A percentile compares a stretch with the other conserved stretches of the same genome.
phyloP scores from a whole-genome alignment of 2,113 vertebrate species.

The Pangasianodon gigas region DNA sequence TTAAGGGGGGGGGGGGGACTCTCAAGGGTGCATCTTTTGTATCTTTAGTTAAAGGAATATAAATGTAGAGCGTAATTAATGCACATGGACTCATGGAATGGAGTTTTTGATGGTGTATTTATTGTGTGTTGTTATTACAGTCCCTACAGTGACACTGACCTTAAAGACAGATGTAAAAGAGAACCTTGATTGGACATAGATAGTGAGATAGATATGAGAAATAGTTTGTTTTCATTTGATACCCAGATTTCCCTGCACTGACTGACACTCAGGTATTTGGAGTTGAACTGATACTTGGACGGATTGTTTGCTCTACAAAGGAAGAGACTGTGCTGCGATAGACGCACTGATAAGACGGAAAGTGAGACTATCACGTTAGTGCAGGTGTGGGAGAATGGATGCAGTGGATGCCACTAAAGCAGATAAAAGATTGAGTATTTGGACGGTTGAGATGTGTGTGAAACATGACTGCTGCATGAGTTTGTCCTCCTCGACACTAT shows the following conservation, averaged over 20 bases:
- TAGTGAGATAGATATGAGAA: constrained; percentile 22
- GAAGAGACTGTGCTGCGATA: constrained; percentile 27
- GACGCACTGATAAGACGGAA: constrained; percentile 6
- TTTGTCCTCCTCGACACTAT: neutral
- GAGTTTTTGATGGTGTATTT: neutral
- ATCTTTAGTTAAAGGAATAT: neutral
- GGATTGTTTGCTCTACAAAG: constrained; percentile 38
- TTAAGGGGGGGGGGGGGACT: neutral
- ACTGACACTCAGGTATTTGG: constrained; percentile 33
- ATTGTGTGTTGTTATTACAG: neutral
- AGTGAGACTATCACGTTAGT: neutral
- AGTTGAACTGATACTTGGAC: constrained; percentile 39
- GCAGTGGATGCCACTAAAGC: neutral
- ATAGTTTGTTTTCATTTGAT: constrained; percentile 25
- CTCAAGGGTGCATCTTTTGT: neutral
- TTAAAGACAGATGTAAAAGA: neutral
- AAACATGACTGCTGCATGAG: neutral
- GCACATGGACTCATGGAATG: neutral
- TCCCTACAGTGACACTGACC: neutral
- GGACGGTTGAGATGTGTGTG: neutral
- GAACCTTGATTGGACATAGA: neutral
- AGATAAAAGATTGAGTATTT: neutral
- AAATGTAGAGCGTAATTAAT: neutral
- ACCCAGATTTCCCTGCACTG: constrained; percentile 25
- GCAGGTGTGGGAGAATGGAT: constrained; percentile 19